Conservation (phyloP, 2,113 vertebrate species). For the Eurypyga helias region DNA sequence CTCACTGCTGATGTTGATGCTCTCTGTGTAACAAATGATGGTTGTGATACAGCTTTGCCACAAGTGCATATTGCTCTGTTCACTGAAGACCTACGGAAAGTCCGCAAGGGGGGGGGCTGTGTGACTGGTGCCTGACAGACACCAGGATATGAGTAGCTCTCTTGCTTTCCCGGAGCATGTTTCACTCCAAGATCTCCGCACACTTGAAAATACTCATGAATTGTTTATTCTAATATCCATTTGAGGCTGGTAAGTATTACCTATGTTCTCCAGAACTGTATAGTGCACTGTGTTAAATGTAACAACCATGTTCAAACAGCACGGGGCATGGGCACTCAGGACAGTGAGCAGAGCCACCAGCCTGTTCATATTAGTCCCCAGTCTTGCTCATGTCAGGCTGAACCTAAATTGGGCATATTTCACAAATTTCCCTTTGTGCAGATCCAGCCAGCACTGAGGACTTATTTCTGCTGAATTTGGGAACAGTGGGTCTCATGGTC, state of each 20-base stretch:
- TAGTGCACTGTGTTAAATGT: background rate
- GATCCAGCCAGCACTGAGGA: background rate
- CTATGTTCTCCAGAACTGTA: background rate
- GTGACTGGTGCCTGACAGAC: background rate
- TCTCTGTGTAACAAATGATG: background rate
- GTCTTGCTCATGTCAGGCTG: background rate
- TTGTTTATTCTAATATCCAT: background rate
- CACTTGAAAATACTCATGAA: background rate
- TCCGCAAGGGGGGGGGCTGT: background rate
- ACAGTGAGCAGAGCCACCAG: background rate
- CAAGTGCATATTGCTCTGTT: background rate
- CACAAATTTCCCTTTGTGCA: background rate
- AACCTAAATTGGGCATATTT: background rate
- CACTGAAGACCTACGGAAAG: background rate
- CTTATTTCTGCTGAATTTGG: background rate
- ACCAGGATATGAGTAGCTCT: background rate
- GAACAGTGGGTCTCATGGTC: background rate
- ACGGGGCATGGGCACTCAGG: fast-evolving
- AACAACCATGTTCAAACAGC: background rate
- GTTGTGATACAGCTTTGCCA: background rate
- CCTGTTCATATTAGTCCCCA: background rate
- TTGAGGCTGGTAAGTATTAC: background rate
- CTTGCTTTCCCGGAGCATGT: background rate
- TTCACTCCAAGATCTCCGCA: background rate
- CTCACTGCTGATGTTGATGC: background rate